Percentiles rank a stretch among this genome's conserved stretches.
Evolutionary conservation across 2,797 vertebrate species (phyloP).

Genomic region (Perodicticus potto): DNA sequence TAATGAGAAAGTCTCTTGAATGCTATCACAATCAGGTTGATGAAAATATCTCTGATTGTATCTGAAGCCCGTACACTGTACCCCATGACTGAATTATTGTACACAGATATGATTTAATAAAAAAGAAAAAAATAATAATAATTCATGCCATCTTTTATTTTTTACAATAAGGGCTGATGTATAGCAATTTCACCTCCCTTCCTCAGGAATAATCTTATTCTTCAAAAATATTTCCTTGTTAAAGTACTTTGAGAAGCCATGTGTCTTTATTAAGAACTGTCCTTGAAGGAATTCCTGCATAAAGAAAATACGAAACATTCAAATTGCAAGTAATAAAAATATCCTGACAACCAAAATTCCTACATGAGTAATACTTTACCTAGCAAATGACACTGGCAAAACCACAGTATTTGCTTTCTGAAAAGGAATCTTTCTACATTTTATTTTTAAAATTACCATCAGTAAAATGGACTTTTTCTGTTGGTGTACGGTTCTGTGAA

Average conservation of each 20-base stretch:
- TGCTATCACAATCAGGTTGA: too few species aligned
- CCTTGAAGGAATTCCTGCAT: not conserved
- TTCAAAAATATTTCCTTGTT: not conserved
- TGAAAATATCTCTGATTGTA: too few species aligned
- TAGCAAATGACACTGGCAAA: not conserved
- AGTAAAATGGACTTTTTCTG: not conserved
- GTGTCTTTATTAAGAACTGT: not conserved
- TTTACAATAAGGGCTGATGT: not conserved
- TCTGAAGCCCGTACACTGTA: too few species aligned
- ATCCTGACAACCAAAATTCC: not conserved
- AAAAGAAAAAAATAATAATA: too few species aligned
- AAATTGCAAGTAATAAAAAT: not conserved
- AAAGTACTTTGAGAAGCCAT: not conserved
- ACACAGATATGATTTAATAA: too few species aligned
- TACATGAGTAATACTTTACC: not conserved
- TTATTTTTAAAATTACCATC: conserved; percentile 17
- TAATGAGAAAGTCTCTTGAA: too few species aligned
- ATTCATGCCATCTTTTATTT: not conserved
- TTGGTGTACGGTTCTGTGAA: not conserved
- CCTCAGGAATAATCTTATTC: not conserved
- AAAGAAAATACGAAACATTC: not conserved
- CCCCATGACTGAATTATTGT: too few species aligned
- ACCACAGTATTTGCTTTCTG: not conserved
- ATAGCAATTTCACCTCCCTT: not conserved
- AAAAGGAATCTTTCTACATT: conserved; percentile 39